phyloP scores from a whole-genome alignment of 2,888 invertebrate genomes.

The Drosophila atripex region DNA sequence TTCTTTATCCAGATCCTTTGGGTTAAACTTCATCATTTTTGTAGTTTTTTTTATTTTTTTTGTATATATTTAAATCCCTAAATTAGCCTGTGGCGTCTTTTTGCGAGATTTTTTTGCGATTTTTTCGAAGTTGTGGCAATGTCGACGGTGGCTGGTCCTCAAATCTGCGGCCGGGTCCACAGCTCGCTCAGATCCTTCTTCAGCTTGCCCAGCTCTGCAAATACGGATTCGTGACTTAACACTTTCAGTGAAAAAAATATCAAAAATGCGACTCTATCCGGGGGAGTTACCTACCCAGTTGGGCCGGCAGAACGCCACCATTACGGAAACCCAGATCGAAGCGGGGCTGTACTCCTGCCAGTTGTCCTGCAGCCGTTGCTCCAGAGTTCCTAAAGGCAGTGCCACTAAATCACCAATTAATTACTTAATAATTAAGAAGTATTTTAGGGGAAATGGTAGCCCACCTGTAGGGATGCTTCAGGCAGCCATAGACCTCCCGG shows the following conservation, averaged over 20 bases:
- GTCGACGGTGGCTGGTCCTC: constrained; percentile 59
- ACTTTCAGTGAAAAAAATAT: background rate
- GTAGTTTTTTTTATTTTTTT: too few species aligned
- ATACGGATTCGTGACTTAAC: constrained; percentile 32
- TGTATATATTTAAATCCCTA: constrained; percentile 11
- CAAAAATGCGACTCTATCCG: background rate
- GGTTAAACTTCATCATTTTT: background rate
- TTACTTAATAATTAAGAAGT: too few species aligned
- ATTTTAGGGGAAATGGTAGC: background rate
- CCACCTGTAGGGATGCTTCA: constrained; percentile 94
- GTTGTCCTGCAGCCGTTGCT: constrained; percentile 62
- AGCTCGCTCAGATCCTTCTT: constrained; percentile 80
- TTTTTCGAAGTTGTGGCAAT: constrained; percentile 12
- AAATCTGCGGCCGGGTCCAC: constrained; percentile 81
- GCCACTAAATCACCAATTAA: constrained; percentile 48
- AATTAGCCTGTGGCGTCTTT: constrained; percentile 54
- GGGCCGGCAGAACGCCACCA: constrained; percentile 59
- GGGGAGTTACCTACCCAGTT: constrained; percentile 62
- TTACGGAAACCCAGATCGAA: constrained; percentile 75
- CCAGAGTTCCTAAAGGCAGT: constrained; percentile 73
- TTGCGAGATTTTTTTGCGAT: constrained; percentile 51
- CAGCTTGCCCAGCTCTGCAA: constrained; percentile 77
- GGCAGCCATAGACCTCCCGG: constrained; percentile 93
- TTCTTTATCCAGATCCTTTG: constrained; percentile 14
- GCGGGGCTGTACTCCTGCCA: constrained; percentile 77